Evolutionary conservation across 2,797 vertebrate species (phyloP), one percentile per base, ranked within the genome.

Genomic region (Tenualosa thibaudeaui): DNA sequence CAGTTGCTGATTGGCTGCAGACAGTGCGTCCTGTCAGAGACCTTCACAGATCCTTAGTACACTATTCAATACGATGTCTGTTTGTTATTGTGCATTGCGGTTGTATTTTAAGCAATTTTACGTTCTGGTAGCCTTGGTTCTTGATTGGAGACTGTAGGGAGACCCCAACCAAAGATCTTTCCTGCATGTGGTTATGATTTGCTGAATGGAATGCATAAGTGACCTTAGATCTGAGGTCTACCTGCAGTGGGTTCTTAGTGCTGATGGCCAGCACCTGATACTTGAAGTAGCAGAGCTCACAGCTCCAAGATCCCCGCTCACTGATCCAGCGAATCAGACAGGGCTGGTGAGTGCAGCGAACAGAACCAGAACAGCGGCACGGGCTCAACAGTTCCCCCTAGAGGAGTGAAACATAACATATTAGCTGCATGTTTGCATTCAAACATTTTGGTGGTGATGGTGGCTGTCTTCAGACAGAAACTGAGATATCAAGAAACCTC

Each of bases 291-390:
- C 96, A 96, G 81, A 96, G 95, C 89, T 96, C 96, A 82, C 96
- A 96, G 93, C 96, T 96, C 96, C 96, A 96, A 46, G 96, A 96
- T 54, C 96, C 96, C 82, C 96, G 91, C 90, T 96, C 96, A 1
- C 96, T 96, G 90, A 96, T 96, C 96, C 96, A 96, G 88, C 96
- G 95, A 89, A 96, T 96, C 91, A 96, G 93, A 89, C 96, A 96
- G 88, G 96, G 96, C 90, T 96, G 96, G 90, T 96, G 96, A 6
- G 96, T 96, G 89, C 95, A 96, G 86, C 96, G 95, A 84, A 96
- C 96, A 0, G 96, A 96, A 68, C 96, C 96, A 22, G 94, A 93
- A 50, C 96, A 96, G 84, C 96, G 95, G 89, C 96, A 96, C 1
- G 96, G 96, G 86, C 94, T 96, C 91, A 96, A 86, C 86, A 96